phyloP scores from a whole-genome alignment of 2,113 vertebrate species.

The Brachypodius melanocephalos region DNA sequence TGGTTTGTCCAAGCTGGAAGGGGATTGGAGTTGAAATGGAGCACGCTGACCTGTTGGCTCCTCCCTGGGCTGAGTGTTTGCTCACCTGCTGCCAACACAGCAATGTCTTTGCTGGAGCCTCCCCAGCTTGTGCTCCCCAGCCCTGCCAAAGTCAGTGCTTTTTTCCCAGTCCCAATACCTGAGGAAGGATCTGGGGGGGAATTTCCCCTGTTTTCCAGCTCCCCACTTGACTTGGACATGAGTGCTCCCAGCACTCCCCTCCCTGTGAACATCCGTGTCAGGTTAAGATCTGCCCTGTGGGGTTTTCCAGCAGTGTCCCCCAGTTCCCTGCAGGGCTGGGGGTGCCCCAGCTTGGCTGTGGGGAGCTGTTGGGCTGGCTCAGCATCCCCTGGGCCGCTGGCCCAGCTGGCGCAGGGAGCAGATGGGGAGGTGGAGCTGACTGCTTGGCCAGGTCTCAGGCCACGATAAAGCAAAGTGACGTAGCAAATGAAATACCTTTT shows the following conservation, averaged over 20 bases:
- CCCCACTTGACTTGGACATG: accelerated
- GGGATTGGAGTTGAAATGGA: not conserved
- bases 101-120: not conserved
- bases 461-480: not conserved
- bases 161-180: not conserved
- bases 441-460: not conserved
- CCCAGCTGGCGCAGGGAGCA: not conserved
- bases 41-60: not conserved
- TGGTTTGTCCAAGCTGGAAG: not conserved
- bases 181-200: not conserved
- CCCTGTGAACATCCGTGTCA: accelerated
- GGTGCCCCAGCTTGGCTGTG: not conserved
- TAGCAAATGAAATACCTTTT: constrained; percentile 37
- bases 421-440: constrained; percentile 11
- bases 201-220: not conserved
- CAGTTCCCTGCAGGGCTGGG: accelerated
- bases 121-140: not conserved
- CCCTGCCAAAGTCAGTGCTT: not conserved
- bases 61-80: not conserved
- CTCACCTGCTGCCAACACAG: not conserved
- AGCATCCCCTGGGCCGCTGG: not conserved
- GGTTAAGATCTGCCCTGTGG: not conserved
- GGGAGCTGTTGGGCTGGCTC: not conserved
- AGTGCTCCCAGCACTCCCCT: not conserved
- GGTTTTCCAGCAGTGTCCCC: not conserved